These are phyloP conservation scores for Pandemis cinnamomeana DNA, from an alignment of 2,888 invertebrate genomes.

Conservation along the genomic window DNA sequence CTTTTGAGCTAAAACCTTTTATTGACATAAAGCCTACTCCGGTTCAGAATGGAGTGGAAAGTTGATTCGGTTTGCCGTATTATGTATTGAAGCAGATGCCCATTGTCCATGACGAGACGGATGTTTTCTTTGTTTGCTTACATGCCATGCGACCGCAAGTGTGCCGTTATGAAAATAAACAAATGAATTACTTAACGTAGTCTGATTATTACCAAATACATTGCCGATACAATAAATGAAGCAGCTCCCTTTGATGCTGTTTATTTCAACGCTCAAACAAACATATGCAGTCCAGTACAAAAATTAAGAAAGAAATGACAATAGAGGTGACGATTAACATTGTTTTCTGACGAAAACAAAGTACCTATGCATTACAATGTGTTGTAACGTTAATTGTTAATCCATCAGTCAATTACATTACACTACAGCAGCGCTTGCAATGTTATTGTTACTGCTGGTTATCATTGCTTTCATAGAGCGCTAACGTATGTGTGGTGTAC, in stretches of 20 bases:
- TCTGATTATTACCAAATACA: background rate
- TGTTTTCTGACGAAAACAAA: background rate
- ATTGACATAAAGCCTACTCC: conserved; percentile 49
- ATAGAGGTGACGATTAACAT: background rate
- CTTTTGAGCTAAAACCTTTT: conserved; percentile 41
- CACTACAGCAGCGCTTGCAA: background rate
- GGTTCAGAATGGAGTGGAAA: conserved; percentile 60
- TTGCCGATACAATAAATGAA: background rate
- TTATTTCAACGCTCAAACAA: background rate
- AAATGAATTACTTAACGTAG: background rate
- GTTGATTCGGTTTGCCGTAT: conserved; percentile 67
- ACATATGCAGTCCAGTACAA: background rate
- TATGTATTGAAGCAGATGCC: conserved; percentile 44
- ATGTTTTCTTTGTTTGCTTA: conserved; percentile 20
- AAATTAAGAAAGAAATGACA: background rate
- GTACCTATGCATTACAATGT: background rate
- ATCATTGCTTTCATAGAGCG: too few species aligned
- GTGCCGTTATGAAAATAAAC: conserved; percentile 19
- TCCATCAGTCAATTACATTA: background rate
- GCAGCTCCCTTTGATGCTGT: background rate
- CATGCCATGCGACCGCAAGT: background rate
- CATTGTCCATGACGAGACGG: conserved; percentile 25
- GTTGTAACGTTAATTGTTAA: background rate
- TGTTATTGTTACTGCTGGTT: too few species aligned
- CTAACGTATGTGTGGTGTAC: too few species aligned